Evolutionary conservation across 1,140 invertebrate species (phyloP).

Genomic region (Antheraea pernyi): DNA sequence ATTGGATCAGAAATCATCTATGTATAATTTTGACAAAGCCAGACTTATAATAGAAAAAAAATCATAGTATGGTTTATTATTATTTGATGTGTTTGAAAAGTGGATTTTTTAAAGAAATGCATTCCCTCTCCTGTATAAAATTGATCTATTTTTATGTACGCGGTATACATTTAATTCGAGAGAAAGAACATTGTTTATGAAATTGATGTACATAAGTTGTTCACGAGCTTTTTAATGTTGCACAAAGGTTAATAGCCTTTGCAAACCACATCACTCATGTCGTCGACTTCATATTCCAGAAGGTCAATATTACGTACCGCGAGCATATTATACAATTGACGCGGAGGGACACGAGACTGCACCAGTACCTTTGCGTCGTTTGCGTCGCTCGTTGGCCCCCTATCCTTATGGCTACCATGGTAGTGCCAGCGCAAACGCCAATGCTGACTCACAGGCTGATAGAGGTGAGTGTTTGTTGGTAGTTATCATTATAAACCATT

Average conservation of each 20-base stretch:
- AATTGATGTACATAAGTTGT: neutral
- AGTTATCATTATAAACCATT: neutral
- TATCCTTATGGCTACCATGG: slow-evolving; percentile 33
- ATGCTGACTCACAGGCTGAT: slow-evolving; percentile 36
- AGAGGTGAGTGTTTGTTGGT: slow-evolving; percentile 43
- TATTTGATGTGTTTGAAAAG: too few species aligned
- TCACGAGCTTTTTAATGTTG: neutral
- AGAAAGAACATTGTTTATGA: too few species aligned
- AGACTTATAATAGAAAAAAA: too few species aligned
- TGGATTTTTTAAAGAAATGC: too few species aligned
- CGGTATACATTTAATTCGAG: too few species aligned
- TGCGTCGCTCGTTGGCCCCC: slow-evolving; percentile 50
- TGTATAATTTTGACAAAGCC: too few species aligned
- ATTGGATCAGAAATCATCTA: too few species aligned
- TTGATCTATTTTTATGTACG: too few species aligned
- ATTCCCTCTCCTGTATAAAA: too few species aligned
- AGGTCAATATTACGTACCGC: slow-evolving; percentile 69
- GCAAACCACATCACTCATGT: neutral
- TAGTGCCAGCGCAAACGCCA: slow-evolving; percentile 46
- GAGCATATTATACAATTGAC: slow-evolving; percentile 70
- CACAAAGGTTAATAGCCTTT: neutral
- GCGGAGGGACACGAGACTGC: slow-evolving; percentile 58
- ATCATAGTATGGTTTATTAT: too few species aligned
- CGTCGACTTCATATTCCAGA: slow-evolving; percentile 42
- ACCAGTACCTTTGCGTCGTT: slow-evolving; percentile 58